Conservation (phyloP, 2,797 vertebrate genomes). For the Characodon lateralis region DNA sequence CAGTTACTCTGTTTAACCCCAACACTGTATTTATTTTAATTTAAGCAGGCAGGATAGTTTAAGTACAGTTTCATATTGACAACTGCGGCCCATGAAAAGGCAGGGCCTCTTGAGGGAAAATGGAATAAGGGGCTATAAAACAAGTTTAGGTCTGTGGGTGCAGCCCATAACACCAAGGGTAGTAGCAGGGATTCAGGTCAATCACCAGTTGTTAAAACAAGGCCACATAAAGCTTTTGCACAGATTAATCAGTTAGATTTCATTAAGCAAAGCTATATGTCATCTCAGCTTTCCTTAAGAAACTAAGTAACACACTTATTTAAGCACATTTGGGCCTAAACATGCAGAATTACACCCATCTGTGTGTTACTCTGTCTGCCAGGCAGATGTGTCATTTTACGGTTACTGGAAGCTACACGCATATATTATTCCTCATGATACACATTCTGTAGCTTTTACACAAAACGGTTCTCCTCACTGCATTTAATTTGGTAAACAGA, state of each 20-base stretch:
- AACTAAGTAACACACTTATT: conserved; percentile 5
- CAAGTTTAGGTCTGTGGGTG: conserved; percentile 20
- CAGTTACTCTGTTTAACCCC: conserved; percentile 6
- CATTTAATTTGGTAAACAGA: conserved; percentile 24
- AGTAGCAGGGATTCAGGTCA: conserved; percentile 48
- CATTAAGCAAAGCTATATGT: conserved; percentile 39
- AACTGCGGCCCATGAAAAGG: not conserved
- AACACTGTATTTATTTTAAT: not conserved
- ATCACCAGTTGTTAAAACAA: conserved; percentile 65
- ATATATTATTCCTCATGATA: conserved; percentile 39
- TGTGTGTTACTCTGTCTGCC: conserved; percentile 29
- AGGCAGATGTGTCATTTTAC: conserved; percentile 31
- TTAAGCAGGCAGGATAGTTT: not conserved
- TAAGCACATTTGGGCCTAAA: conserved; percentile 26
- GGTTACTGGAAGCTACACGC: conserved; percentile 38
- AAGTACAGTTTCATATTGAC: not conserved
- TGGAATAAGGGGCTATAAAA: not conserved
- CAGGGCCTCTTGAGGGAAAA: not conserved
- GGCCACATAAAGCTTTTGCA: conserved; percentile 44
- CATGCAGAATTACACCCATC: not conserved
- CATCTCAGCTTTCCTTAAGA: conserved; percentile 17
- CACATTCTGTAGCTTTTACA: conserved; percentile 43
- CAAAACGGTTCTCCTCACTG: conserved; percentile 11
- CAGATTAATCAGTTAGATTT: conserved; percentile 57
- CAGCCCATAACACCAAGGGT: conserved; percentile 28